phyloP scores from a whole-genome alignment of 2,888 invertebrate species.

The Drosophila tripunctata region DNA sequence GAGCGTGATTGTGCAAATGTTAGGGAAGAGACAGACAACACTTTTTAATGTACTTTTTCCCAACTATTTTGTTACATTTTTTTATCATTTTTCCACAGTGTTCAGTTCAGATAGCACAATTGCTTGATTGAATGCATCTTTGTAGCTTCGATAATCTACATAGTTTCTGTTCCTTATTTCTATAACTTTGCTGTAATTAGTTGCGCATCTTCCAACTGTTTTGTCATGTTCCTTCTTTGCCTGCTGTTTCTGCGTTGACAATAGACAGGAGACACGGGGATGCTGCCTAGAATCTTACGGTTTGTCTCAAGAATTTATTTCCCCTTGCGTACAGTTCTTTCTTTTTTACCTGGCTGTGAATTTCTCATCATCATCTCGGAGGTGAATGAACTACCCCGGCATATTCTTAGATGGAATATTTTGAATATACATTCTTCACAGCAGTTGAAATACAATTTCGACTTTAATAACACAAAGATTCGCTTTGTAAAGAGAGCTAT shows the following conservation, averaged over 20 bases:
- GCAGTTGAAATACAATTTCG: background rate
- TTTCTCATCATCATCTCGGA: slow-evolving; percentile 19
- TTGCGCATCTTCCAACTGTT: slow-evolving; percentile 42
- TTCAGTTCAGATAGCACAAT: background rate
- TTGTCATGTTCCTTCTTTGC: slow-evolving; percentile 16
- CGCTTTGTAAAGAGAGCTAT: too few species aligned
- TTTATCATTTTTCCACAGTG: background rate
- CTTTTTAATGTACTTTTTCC: slow-evolving; percentile 3
- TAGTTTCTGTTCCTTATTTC: background rate
- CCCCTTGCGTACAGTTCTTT: background rate
- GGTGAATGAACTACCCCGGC: slow-evolving; percentile 67
- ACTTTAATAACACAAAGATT: too few species aligned
- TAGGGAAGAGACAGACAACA: background rate
- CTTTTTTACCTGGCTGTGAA: slow-evolving; percentile 51
- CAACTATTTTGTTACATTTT: background rate
- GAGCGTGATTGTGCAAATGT: slow-evolving; percentile 62
- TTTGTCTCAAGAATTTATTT: slow-evolving; percentile 14
- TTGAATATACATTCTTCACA: background rate
- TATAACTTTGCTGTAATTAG: slow-evolving; percentile 33
- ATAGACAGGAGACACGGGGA: slow-evolving; percentile 21
- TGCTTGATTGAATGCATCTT: slow-evolving; percentile 17
- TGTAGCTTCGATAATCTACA: background rate
- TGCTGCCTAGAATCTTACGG: slow-evolving; percentile 3
- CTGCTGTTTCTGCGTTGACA: slow-evolving; percentile 47
- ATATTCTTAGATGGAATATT: background rate